phyloP scores from a whole-genome alignment of 2,888 invertebrate species.

The Bhutanitis thaidina region DNA sequence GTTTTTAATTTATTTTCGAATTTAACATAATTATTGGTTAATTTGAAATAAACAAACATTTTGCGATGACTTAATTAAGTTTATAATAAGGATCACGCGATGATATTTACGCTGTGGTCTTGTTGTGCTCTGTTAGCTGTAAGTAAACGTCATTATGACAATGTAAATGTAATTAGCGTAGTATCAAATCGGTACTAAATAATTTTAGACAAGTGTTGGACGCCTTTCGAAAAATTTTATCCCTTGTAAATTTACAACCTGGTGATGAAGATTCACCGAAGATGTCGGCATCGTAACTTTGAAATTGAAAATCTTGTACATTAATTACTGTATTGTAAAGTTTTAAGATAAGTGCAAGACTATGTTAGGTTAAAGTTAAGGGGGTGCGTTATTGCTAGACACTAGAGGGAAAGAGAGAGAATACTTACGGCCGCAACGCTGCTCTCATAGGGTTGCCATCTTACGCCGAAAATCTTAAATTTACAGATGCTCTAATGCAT shows the following conservation, averaged over 20 bases:
- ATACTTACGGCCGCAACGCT: neutral
- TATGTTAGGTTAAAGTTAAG: slow-evolving; percentile 14
- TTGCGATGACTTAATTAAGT: too few species aligned
- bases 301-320: slow-evolving; percentile 11
- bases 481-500: too few species aligned
- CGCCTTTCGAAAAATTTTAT: slow-evolving; percentile 23
- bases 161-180: slow-evolving; percentile 23
- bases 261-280: too few species aligned
- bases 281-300: neutral
- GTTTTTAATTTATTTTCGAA: too few species aligned
- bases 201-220: slow-evolving; percentile 28
- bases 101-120: slow-evolving; percentile 9
- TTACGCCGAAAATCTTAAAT: neutral
- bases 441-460: neutral
- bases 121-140: slow-evolving; percentile 14
- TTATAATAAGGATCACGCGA: too few species aligned
- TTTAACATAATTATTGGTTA: too few species aligned
- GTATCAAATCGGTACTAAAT: slow-evolving; percentile 29
- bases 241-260: slow-evolving; percentile 11
- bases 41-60: too few species aligned
- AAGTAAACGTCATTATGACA: slow-evolving; percentile 21
- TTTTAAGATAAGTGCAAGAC: slow-evolving; percentile 16
- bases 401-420: neutral
- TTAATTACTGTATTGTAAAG: slow-evolving; percentile 12
- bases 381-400: neutral